Evolutionary conservation across 2,797 vertebrate genomes (phyloP).

Genomic region (Poeciliopsis turneri): DNA sequence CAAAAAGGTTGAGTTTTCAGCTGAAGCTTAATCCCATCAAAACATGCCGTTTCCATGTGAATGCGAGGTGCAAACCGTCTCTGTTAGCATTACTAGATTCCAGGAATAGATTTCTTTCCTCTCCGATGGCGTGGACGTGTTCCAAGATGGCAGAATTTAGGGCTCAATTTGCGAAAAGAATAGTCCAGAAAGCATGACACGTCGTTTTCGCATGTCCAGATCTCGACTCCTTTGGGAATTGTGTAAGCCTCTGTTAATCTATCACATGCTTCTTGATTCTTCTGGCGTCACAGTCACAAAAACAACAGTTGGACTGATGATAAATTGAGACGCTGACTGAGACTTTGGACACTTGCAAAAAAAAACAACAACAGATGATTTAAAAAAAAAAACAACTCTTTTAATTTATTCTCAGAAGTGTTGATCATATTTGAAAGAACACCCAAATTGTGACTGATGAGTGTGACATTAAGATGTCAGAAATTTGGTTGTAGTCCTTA

Average conservation of each 20-base stretch:
- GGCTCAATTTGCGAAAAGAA: background rate
- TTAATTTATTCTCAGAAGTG: conserved; percentile 44
- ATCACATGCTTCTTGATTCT: conserved; percentile 20
- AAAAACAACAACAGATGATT: conserved; percentile 16
- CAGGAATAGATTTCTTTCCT: background rate
- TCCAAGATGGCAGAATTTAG: conserved; percentile 11
- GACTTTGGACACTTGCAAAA: conserved; percentile 34
- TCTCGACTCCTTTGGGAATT: background rate
- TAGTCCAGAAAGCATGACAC: background rate
- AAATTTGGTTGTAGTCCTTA: conserved; percentile 23
- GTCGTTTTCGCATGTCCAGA: conserved; percentile 5
- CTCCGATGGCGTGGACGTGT: background rate
- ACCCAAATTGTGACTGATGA: conserved; percentile 19
- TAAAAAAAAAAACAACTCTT: conserved; percentile 35
- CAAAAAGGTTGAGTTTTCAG: background rate
- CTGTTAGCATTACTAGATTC: background rate
- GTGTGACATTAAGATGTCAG: conserved; percentile 42
- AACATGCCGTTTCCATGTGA: background rate
- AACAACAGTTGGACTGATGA: conserved; percentile 51
- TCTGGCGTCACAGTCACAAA: conserved; percentile 24
- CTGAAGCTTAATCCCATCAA: background rate
- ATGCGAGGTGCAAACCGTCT: background rate
- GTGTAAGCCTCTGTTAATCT: conserved; percentile 11
- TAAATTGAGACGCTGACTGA: conserved; percentile 32
- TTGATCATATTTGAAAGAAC: conserved; percentile 33